Conservation (phyloP, 2,797 vertebrate genomes). For the Gymnoscopelus microlampas region DNA sequence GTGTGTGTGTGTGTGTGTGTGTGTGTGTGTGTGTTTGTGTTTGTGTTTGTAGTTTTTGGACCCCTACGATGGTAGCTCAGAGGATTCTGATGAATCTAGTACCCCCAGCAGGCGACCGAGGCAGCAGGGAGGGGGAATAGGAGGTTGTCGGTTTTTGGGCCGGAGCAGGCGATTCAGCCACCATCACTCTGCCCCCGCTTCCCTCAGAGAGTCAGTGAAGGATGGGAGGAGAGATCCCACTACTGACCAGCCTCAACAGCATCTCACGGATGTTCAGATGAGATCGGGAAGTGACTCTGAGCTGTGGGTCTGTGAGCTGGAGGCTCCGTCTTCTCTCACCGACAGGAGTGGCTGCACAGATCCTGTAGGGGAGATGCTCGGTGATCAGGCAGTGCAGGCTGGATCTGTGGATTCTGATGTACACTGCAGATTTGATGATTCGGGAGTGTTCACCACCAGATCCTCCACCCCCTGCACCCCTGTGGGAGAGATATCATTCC, state of each 20-base stretch:
- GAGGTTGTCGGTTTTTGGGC: conserved; percentile 40
- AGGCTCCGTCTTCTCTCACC: conserved; percentile 29
- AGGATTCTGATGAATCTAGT: conserved; percentile 74
- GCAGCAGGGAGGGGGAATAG: conserved; percentile 46
- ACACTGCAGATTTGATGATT: conserved; percentile 36
- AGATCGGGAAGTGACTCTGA: conserved; percentile 63
- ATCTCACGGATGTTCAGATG: conserved; percentile 65
- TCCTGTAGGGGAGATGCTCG: conserved; percentile 17
- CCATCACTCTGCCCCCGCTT: conserved; percentile 41
- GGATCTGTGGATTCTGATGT: conserved; percentile 42
- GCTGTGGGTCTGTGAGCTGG: conserved; percentile 36
- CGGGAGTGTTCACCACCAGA: conserved; percentile 27
- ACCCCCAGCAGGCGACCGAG: conserved; percentile 41
- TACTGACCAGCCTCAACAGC: conserved; percentile 35
- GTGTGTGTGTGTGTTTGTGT: background rate
- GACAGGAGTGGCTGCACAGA: conserved; percentile 13
- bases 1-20: conserved; percentile 3
- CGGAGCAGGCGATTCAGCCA: conserved; percentile 46
- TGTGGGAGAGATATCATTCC: background rate
- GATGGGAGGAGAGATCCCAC: conserved; percentile 19
- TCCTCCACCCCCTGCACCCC: conserved; percentile 19
- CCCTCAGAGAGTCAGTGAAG: conserved; percentile 47
- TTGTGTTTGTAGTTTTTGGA: conserved; percentile 80
- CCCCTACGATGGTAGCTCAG: conserved; percentile 86
- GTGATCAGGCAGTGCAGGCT: conserved; percentile 22